These are phyloP conservation scores for Rhodophaea formosa DNA, from an alignment of 2,888 invertebrate species.

Conservation along the genomic window DNA sequence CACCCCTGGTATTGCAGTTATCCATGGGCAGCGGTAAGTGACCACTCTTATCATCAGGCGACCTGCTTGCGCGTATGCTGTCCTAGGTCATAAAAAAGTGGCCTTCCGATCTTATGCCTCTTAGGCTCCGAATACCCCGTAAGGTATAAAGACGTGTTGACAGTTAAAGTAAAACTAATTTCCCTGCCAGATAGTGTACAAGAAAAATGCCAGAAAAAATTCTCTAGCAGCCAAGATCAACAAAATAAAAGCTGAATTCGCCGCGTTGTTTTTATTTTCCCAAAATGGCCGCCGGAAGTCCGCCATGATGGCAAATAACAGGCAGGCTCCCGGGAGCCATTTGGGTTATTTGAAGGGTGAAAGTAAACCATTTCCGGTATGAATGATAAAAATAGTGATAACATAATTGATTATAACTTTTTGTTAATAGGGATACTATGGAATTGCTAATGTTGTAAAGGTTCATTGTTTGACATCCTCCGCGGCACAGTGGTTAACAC, in stretches of 20 bases:
- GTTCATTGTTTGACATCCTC: too few species aligned
- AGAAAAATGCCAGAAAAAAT: slow-evolving; percentile 8
- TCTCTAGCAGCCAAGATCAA: slow-evolving; percentile 7
- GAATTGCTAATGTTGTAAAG: too few species aligned
- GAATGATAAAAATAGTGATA: background rate
- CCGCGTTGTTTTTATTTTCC: background rate
- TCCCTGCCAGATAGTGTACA: background rate
- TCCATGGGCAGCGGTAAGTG: too few species aligned
- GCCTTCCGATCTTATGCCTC: too few species aligned
- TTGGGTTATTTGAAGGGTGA: slow-evolving; percentile 2
- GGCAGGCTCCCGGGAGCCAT: background rate
- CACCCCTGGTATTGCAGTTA: too few species aligned
- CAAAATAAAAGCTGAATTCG: background rate
- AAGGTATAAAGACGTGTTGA: too few species aligned
- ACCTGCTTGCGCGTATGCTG: too few species aligned
- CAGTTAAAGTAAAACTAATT: background rate
- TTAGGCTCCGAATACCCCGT: too few species aligned
- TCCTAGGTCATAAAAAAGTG: too few species aligned
- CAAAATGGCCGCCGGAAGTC: slow-evolving; percentile 13
- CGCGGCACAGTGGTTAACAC: too few species aligned
- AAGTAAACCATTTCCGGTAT: slow-evolving; percentile 2
- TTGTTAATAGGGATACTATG: background rate
- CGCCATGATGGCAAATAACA: background rate
- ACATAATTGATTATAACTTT: background rate
- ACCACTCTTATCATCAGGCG: too few species aligned